These are phyloP conservation scores for Andrena dorsata DNA, from an alignment of 2,888 invertebrate genomes.

Conservation along the genomic window DNA sequence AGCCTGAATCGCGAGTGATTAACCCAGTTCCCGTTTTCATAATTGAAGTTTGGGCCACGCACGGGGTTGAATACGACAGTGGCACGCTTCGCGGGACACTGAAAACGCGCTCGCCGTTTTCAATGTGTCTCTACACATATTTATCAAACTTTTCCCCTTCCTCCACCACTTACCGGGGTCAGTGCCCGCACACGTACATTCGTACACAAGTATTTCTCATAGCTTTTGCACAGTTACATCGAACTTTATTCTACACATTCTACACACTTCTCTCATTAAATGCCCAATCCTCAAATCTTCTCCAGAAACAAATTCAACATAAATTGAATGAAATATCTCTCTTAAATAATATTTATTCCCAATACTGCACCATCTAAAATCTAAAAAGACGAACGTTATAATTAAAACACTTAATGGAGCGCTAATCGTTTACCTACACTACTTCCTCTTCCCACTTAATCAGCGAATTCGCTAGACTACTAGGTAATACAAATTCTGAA, in stretches of 20 bases:
- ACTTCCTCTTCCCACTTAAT: not conserved
- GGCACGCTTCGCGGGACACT: not conserved
- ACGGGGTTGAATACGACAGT: constrained; percentile 25
- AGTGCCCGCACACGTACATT: not conserved
- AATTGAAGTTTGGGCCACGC: constrained; percentile 48
- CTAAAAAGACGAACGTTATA: not conserved
- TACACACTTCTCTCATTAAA: not conserved
- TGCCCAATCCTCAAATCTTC: not conserved
- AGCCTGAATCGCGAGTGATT: constrained; percentile 45
- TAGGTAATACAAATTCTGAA: not conserved
- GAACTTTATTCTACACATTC: not conserved
- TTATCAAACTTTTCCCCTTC: not conserved
- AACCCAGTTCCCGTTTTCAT: constrained; percentile 48
- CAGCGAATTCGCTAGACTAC: not conserved
- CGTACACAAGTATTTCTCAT: not conserved
- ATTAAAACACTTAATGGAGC: not conserved
- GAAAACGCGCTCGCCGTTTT: not conserved
- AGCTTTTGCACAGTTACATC: accelerated
- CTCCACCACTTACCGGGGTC: not conserved
- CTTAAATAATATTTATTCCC: not conserved
- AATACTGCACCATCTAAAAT: not conserved
- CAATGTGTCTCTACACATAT: not conserved
- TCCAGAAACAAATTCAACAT: not conserved
- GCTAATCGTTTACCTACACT: too few species aligned
- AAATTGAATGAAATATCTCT: not conserved